Evolutionary conservation across 2,888 invertebrate genomes (phyloP).

Genomic region (Diaphora mendica): DNA sequence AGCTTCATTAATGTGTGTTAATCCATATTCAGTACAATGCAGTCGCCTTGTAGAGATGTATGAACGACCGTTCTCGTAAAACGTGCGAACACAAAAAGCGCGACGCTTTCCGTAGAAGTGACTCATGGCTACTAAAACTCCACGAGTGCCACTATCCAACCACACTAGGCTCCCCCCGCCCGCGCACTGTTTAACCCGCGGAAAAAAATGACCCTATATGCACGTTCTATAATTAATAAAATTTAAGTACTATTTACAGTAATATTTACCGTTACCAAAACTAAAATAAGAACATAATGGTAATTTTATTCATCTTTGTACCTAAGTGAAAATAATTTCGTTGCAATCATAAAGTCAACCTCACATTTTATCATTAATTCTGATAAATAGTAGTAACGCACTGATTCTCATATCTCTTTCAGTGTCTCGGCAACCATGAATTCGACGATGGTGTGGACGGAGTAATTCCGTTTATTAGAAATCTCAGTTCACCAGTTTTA

Average conservation of each 20-base stretch:
- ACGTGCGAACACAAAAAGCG: too few species aligned
- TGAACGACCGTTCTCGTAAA: too few species aligned
- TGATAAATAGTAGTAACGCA: slow-evolving; percentile 19
- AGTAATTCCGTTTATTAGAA: slow-evolving; percentile 90
- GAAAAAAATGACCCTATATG: too few species aligned
- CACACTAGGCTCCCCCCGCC: too few species aligned
- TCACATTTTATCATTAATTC: neutral
- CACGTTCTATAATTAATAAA: too few species aligned
- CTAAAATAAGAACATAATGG: neutral
- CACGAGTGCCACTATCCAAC: too few species aligned
- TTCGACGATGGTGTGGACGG: slow-evolving; percentile 93
- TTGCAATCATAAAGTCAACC: slow-evolving; percentile 12
- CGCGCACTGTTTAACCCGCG: too few species aligned
- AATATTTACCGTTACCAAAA: neutral
- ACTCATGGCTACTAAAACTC: too few species aligned
- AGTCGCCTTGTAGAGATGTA: too few species aligned
- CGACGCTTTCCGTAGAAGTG: too few species aligned
- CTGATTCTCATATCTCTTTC: slow-evolving; percentile 62
- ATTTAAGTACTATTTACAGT: neutral
- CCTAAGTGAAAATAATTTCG: neutral
- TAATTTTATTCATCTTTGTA: neutral
- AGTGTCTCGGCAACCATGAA: slow-evolving; percentile 97
- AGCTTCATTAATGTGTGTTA: too few species aligned
- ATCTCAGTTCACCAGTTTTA: slow-evolving; percentile 90
- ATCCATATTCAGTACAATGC: too few species aligned